These are phyloP conservation scores for Glossophaga mutica DNA, from an alignment of 2,797 vertebrate species.

Conservation along the genomic window DNA sequence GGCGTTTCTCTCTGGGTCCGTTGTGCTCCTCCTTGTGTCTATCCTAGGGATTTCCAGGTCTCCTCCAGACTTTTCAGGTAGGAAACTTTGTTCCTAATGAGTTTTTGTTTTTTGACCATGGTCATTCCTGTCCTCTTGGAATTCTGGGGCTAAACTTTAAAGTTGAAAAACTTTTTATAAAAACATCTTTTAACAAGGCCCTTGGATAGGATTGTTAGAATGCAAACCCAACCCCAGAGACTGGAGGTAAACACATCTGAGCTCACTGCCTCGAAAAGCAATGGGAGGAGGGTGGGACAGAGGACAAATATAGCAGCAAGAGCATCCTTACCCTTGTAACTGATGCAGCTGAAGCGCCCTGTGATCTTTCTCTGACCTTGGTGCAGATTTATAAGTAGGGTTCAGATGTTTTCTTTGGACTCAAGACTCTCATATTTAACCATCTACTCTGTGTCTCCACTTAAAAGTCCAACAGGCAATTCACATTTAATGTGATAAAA, in stretches of 20 bases:
- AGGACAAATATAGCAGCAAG: background rate
- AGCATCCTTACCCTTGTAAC: background rate
- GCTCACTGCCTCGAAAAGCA: background rate
- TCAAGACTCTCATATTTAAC: background rate
- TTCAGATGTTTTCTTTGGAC: background rate
- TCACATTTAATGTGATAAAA: background rate
- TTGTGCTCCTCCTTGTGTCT: background rate
- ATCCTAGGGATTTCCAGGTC: constrained; percentile 1
- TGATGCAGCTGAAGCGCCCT: background rate
- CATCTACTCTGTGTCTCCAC: background rate
- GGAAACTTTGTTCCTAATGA: background rate
- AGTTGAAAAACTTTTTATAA: background rate
- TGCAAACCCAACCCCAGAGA: background rate
- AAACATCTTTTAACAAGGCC: background rate
- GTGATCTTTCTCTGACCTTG: background rate
- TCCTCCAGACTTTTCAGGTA: background rate
- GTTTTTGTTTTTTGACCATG: background rate
- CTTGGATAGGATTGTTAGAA: background rate
- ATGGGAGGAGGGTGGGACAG: background rate
- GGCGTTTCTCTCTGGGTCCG: background rate
- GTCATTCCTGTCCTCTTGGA: background rate
- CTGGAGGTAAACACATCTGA: background rate
- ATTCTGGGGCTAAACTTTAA: background rate
- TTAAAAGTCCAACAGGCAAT: background rate
- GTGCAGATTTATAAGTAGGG: background rate